Conservation (phyloP, 2,888 invertebrate genomes). For the Euzophera pinguis region DNA sequence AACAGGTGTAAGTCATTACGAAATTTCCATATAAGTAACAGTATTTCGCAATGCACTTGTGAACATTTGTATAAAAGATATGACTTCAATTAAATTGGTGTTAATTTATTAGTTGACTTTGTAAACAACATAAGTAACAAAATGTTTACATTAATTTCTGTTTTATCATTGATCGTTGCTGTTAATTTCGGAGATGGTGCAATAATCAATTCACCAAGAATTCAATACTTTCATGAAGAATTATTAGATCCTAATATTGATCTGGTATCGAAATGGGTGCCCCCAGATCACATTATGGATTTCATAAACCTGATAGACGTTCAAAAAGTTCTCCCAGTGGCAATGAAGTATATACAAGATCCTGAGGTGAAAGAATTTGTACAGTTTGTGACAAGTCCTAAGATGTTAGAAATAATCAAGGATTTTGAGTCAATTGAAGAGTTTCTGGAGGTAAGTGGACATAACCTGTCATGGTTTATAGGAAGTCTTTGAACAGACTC, state of each 20-base stretch:
- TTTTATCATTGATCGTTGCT: not conserved
- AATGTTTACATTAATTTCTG: not conserved
- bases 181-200: not conserved
- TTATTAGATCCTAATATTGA: not conserved
- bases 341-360: conserved; percentile 33
- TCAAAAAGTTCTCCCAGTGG: conserved; percentile 30
- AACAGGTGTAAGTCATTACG: too few species aligned
- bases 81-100: not conserved
- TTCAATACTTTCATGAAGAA: not conserved
- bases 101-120: not conserved
- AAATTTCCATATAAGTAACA: too few species aligned
- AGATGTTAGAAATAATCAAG: conserved; percentile 32
- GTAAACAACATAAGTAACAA: not conserved
- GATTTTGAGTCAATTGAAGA: conserved; percentile 38
- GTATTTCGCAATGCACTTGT: too few species aligned
- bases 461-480: too few species aligned
- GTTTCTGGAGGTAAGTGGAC: conserved; percentile 43
- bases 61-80: not conserved
- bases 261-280: conserved; percentile 24
- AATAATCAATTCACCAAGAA: not conserved
- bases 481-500: too few species aligned
- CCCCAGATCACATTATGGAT: conserved; percentile 29
- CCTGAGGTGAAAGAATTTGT: conserved; percentile 37
- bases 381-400: conserved; percentile 31
- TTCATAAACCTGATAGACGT: conserved; percentile 35